These are phyloP conservation scores for Tympanuchus pallidicinctus DNA, from an alignment of 2,113 vertebrate genomes.

Conservation along the genomic window DNA sequence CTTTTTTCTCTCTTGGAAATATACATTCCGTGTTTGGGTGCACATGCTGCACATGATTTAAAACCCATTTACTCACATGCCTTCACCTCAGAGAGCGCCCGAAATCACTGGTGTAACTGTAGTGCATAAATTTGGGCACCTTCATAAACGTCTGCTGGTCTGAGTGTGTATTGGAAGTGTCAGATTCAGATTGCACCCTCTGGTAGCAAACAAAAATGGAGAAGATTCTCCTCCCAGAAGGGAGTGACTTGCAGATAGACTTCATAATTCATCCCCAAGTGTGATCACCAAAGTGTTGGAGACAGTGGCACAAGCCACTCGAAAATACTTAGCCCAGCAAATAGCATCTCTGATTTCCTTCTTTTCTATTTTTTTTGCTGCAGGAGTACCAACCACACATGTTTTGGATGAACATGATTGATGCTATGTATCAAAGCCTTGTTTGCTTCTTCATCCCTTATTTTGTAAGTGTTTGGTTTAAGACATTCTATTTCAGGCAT, in stretches of 20 bases:
- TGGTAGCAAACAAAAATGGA: background rate
- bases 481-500: background rate
- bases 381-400: constrained; percentile 95
- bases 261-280: background rate
- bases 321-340: background rate
- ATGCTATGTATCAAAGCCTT: constrained; percentile 97
- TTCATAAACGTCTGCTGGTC: background rate
- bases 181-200: background rate
- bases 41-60: background rate
- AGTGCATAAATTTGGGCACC: background rate
- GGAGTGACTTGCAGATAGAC: background rate
- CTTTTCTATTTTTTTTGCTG: background rate
- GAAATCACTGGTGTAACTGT: background rate
- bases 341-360: background rate
- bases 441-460: constrained; percentile 97
- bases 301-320: background rate
- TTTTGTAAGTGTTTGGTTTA: constrained; percentile 86
- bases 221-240: background rate
- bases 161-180: background rate
- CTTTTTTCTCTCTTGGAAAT: background rate
- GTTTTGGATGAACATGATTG: constrained; percentile 99
- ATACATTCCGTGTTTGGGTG: background rate
- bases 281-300: background rate
- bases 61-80: background rate
- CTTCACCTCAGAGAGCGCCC: background rate